Evolutionary conservation across 1,140 invertebrate species (phyloP).

Genomic region (Pogonomyrmex californicus): DNA sequence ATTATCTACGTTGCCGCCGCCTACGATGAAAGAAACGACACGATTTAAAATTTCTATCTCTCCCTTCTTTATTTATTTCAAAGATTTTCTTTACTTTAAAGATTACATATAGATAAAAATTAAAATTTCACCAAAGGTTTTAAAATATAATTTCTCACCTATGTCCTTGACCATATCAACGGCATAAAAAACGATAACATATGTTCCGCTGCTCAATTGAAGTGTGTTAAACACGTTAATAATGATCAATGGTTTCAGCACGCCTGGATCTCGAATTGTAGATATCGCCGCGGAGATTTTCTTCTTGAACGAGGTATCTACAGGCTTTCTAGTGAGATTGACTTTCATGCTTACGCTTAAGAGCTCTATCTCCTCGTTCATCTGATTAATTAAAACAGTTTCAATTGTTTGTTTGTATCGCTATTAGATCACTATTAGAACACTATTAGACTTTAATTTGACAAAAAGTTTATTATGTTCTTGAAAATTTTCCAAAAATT

Average conservation of each 20-base stretch:
- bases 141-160: slow-evolving; percentile 75
- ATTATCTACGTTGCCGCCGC: slow-evolving; percentile 80
- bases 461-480: background rate
- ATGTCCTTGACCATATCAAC: slow-evolving; percentile 90
- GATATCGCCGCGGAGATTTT: slow-evolving; percentile 74
- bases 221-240: slow-evolving; percentile 91
- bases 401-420: background rate
- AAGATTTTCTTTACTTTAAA: slow-evolving; percentile 1
- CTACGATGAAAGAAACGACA: slow-evolving; percentile 57
- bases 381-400: slow-evolving; percentile 63
- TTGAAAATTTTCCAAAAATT: background rate
- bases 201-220: slow-evolving; percentile 91
- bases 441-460: background rate
- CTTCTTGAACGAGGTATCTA: slow-evolving; percentile 63
- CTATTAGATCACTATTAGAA: background rate
- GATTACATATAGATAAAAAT: background rate
- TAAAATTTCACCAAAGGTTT: background rate
- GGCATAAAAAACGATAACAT: slow-evolving; percentile 92
- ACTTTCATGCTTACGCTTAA: slow-evolving; percentile 74
- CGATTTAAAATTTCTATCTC: slow-evolving; percentile 26
- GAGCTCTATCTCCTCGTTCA: slow-evolving; percentile 75
- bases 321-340: slow-evolving; percentile 68
- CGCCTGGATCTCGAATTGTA: slow-evolving; percentile 86
- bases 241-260: slow-evolving; percentile 90
- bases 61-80: background rate